These are phyloP conservation scores for Heliconius erato DNA, from an alignment of 2,888 invertebrate species.

Conservation along the genomic window DNA sequence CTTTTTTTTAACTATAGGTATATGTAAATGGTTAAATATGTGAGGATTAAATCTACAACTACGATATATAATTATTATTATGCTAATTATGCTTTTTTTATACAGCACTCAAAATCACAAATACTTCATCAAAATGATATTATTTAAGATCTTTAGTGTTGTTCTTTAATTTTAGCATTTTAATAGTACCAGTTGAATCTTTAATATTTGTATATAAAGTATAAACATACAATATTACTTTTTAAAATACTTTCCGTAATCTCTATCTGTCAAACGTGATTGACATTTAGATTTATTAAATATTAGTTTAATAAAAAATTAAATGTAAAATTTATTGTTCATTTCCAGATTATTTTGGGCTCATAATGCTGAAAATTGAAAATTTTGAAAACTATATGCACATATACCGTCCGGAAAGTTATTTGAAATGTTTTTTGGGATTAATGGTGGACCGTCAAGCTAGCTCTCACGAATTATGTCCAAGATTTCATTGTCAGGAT, in stretches of 20 bases:
- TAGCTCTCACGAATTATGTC: conserved; percentile 60
- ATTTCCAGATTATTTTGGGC: conserved; percentile 63
- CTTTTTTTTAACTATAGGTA: too few species aligned
- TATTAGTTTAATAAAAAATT: not conserved
- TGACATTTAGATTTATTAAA: not conserved
- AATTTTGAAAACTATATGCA: conserved; percentile 67
- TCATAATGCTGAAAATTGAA: conserved; percentile 63
- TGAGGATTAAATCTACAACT: too few species aligned
- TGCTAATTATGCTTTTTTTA: too few species aligned
- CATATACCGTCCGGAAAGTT: conserved; percentile 74
- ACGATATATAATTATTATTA: too few species aligned
- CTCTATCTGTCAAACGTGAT: not conserved
- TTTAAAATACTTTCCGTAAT: too few species aligned
- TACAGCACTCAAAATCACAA: too few species aligned
- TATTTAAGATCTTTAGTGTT: not conserved
- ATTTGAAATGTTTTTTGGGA: conserved; percentile 78
- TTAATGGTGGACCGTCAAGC: conserved; percentile 65
- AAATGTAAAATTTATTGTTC: not conserved
- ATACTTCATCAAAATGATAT: too few species aligned
- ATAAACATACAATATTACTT: too few species aligned
- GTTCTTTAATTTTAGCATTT: not conserved
- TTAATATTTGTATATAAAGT: too few species aligned
- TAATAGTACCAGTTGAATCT: too few species aligned
- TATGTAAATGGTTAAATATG: too few species aligned
- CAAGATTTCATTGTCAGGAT: conserved; percentile 55